Evolutionary conservation across 2,113 vertebrate species (phyloP).

Genomic region (Spea bombifrons): DNA sequence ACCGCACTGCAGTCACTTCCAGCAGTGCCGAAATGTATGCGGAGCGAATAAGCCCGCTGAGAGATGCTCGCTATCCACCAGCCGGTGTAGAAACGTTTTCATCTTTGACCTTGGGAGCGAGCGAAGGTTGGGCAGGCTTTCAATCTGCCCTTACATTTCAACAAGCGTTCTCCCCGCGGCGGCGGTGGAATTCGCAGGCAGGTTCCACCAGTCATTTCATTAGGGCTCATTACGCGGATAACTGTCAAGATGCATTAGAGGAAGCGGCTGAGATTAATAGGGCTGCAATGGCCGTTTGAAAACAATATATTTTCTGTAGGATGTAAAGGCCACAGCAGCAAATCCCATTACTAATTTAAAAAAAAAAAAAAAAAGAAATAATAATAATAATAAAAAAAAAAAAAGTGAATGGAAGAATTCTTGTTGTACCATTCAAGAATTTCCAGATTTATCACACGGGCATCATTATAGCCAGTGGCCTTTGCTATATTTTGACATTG

Average conservation of each 20-base stretch:
- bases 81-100: conserved; percentile 42
- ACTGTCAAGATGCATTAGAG: conserved; percentile 76
- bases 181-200: conserved; percentile 61
- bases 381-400: conserved; percentile 54
- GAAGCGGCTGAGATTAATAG: conserved; percentile 68
- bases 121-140: conserved; percentile 65
- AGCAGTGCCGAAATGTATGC: conserved; percentile 23
- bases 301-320: conserved; percentile 74
- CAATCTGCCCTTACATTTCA: conserved; percentile 68
- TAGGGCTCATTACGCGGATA: conserved; percentile 78
- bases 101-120: conserved; percentile 71
- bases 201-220: conserved; percentile 77
- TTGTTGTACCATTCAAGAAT: neutral
- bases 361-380: conserved; percentile 61
- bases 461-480: neutral
- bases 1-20: conserved; percentile 40
- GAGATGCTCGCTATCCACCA: conserved; percentile 18
- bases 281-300: conserved; percentile 75
- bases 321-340: conserved; percentile 62
- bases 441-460: neutral
- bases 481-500: neutral
- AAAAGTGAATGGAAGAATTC: neutral
- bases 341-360: conserved; percentile 67
- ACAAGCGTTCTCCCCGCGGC: conserved; percentile 63
- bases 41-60: conserved; percentile 10